Base-by-base conservation (phyloP, 2,888 invertebrate species). In the Zygothrica quintamaculata region DNA sequence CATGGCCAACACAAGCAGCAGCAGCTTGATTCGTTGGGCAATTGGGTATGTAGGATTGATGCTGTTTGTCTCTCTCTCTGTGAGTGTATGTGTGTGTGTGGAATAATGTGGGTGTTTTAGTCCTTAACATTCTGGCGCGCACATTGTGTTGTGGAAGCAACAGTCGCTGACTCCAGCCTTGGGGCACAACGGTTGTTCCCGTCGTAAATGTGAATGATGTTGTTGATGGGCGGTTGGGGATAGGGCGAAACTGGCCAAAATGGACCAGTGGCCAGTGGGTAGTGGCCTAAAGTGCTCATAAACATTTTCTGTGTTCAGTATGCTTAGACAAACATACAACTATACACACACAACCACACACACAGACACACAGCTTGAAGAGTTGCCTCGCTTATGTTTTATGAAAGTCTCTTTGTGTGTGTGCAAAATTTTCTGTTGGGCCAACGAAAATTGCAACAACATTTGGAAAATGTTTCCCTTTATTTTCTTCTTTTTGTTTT, bases 161-260 rank as follows among this genome's bases (percentile, higher is more conserved):
- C 84, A 84, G 85, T 73, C 64, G 56, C 36, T 42, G 47, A 1
- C 33, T 25, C 48, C 55, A 11, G 34, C 25, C 42, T 46, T 16
- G n/a, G 22, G 18, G 43, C 53, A 26, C 25, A 22, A 22, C 18
- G 18, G 18, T 25, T 18, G 50, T 25, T 18, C 36, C 12, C 33
- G 11, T 76, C 86, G 70, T 79, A 79, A 85, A 82, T 84, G 84
- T 84, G 84, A 86, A 86, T 84, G 86, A 86, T 80, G 84, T 67
- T 80, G 64, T 65, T 74, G 77, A 86, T 80, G 84, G 65, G 56
- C 70, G 65, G 39, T 51, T 51, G 62, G 77, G 86, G 80, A 82
- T n/a, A n/a, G n/a, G n/a, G n/a, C 65, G 64, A 26, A 75, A 70
- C 64, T 53, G 50, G n/a, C n/a, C n/a, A n/a, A 69, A 64, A 47